Conservation (phyloP, 2,113 vertebrate species). For the Elephantulus edwardii region DNA sequence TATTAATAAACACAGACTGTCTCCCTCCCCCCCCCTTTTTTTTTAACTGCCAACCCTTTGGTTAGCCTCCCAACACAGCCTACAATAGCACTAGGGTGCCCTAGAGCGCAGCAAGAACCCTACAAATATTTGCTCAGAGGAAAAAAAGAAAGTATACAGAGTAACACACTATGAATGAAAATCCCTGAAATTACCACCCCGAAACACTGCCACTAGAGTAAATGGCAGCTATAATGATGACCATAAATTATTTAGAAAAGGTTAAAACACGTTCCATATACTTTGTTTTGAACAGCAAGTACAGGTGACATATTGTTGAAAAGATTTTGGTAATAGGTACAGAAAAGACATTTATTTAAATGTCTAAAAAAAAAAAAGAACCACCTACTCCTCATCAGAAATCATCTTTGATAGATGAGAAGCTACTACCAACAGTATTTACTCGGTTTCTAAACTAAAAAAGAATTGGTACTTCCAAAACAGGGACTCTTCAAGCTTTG, state of each 20-base stretch:
- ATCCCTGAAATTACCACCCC: not conserved
- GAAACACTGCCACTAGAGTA: not conserved
- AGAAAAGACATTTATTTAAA: conserved; percentile 49
- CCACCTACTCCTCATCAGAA: not conserved
- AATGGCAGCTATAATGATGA: not conserved
- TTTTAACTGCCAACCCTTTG: not conserved
- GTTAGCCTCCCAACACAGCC: not conserved
- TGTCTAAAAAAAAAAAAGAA: too few species aligned
- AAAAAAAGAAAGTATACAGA: not conserved
- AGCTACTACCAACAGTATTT: not conserved
- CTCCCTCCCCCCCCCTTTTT: too few species aligned
- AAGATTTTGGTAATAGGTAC: not conserved
- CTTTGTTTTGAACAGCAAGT: conserved; percentile 25
- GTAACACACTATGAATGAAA: not conserved
- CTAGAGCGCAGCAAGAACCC: not conserved
- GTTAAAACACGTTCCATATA: not conserved
- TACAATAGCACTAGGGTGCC: not conserved
- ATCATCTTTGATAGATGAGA: not conserved
- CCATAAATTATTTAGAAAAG: conserved; percentile 31
- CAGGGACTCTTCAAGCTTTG: not conserved
- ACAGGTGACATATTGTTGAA: not conserved
- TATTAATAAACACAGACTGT: too few species aligned
- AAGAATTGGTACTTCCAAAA: conserved; percentile 1
- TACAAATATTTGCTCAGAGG: not conserved
- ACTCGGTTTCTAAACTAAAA: not conserved